A percentile compares a stretch with the other conserved stretches of the same genome.
Conservation (phyloP, 2,888 invertebrate species). For the Molanna angustata region DNA sequence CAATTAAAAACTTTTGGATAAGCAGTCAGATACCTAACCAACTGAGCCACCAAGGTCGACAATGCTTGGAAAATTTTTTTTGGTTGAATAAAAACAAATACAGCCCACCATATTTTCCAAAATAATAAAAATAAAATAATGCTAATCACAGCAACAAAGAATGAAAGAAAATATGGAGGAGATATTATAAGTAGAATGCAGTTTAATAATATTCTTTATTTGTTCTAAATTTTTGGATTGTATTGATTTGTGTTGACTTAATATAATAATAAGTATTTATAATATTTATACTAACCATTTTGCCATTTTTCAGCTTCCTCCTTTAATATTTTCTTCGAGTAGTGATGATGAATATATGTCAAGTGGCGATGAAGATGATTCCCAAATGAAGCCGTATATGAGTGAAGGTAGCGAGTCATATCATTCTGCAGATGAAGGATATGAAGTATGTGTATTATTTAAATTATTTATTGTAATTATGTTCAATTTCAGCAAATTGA, state of each 20-base stretch:
- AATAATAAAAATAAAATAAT: too few relatives aligned
- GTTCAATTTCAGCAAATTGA: background rate
- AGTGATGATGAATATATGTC: constrained; percentile 44
- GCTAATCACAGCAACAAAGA: too few relatives aligned
- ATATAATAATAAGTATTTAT: background rate
- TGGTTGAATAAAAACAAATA: too few relatives aligned
- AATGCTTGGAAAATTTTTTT: too few relatives aligned
- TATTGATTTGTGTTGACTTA: background rate
- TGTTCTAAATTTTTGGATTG: background rate
- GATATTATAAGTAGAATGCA: background rate
- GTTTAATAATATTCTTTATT: background rate
- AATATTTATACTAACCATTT: background rate
- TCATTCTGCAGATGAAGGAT: constrained; percentile 59
- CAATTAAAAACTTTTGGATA: too few relatives aligned
- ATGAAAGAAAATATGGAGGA: too few relatives aligned
- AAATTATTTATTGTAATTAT: background rate
- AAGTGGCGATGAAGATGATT: constrained; percentile 39
- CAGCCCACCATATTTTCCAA: too few relatives aligned
- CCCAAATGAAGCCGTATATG: constrained; percentile 41
- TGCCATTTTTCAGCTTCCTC: constrained; percentile 43
- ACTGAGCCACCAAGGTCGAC: too few relatives aligned
- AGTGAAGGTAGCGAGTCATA: constrained; percentile 51
- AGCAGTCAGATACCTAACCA: too few relatives aligned
- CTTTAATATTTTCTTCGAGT: constrained; percentile 43
- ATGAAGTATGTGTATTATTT: constrained; percentile 45